phyloP scores from a whole-genome alignment of 2,797 vertebrate species.

The Toxotes lorentzi region DNA sequence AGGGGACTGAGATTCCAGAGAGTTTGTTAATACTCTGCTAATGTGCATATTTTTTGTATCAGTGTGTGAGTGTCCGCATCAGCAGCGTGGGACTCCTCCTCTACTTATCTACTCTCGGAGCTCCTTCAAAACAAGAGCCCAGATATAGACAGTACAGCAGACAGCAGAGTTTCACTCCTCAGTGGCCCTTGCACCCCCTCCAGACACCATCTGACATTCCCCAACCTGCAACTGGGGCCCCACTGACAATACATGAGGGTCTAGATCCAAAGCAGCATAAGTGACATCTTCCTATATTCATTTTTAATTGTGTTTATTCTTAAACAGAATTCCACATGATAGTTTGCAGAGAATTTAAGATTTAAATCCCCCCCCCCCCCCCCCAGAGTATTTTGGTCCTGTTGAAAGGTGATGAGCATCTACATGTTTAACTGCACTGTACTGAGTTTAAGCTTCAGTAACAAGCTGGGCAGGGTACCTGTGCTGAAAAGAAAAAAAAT shows the following conservation, averaged over 20 bases:
- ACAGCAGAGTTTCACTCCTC: no score
- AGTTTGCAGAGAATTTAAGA: not conserved
- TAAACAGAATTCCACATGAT: not conserved
- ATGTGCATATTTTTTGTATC: constrained; percentile 49
- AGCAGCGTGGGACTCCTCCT: constrained; percentile 23
- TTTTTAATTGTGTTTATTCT: not conserved
- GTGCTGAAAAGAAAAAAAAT: constrained; percentile 17
- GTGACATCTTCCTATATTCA: not conserved
- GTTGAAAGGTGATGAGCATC: constrained; percentile 25
- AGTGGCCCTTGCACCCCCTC: not conserved
- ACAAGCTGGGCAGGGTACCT: not conserved
- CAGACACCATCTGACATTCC: constrained; percentile 31
- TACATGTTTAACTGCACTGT: constrained; percentile 43
- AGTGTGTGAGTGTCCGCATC: constrained; percentile 13
- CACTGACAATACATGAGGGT: not conserved
- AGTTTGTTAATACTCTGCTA: constrained; percentile 37
- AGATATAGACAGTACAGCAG: constrained; percentile 7
- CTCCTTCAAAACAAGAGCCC: constrained; percentile 41
- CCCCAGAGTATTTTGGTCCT: not conserved
- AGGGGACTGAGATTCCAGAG: constrained; percentile 46
- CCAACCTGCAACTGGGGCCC: constrained; percentile 13
- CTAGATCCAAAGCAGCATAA: not conserved
- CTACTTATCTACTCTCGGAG: constrained; percentile 25
- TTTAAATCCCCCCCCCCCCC: no score
- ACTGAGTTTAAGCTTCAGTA: not conserved